Evolutionary conservation across 2,797 vertebrate species (phyloP), one percentile per base, ranked within the genome.

Genomic region (Ispidina lecontei): DNA sequence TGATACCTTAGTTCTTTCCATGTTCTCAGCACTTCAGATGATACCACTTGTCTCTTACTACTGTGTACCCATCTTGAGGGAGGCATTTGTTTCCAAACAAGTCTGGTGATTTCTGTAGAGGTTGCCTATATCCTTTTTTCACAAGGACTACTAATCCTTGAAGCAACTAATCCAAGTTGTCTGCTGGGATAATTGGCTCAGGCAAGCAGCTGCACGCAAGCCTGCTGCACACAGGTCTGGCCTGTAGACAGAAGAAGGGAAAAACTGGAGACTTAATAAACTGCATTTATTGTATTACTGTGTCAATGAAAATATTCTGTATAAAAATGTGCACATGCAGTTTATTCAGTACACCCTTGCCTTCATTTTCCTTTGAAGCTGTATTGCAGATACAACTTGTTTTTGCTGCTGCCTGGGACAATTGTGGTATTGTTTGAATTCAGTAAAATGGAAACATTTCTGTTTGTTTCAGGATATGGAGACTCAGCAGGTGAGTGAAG

Each of bases 401-500:
- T 72, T 44, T 78, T 75, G 22, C 46, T 41, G 5, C 77, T 72
- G 26, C 4, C 17, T 62, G 0, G 29, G 25, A 33, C 18, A 37
- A 16, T 58, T 71, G 19, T 28, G n/a, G 17, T 58, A 25, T 26
- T 4, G 1, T 43, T 49, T 58, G 28, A 56, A 13, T 39, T 64
- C 56, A 51, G 15, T 70, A 41, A 67, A 78, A 39, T 46, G 23
- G 23, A 60, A 43, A 41, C 25, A 3, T 70, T 90, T 85, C n/a
- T 63, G 29, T 79, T 80, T 20, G 9, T 84, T 96, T 41, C 91
- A 99, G 99, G 99, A 99, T 94, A 93, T 98, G 97, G 99, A 99
- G 97, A 95, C 95, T 47, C 99, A 99, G 97, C 98, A 99, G 22
- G 91, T 99, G 43, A 97, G 96, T 14, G 99, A 99, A 92, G 98